Evolutionary conservation across 2,888 invertebrate species (phyloP).

Genomic region (Pyralis farinalis): DNA sequence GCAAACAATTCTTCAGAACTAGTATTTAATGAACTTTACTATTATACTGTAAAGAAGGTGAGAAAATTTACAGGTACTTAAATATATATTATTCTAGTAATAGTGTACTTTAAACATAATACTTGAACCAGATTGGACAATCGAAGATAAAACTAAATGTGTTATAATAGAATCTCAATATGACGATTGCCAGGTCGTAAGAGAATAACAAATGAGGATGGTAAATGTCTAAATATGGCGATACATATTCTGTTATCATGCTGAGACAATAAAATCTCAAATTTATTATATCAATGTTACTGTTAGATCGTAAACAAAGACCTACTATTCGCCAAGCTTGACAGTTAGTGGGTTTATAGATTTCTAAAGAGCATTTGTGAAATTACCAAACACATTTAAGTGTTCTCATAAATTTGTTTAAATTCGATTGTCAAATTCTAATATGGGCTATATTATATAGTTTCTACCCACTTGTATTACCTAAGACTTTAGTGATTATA

Average conservation of each 20-base stretch:
- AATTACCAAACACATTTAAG: background rate
- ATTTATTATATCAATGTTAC: slow-evolving; percentile 7
- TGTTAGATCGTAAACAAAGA: slow-evolving; percentile 8
- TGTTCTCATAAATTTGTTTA: background rate
- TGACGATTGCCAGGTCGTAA: background rate
- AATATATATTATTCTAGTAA: background rate
- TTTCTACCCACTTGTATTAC: background rate
- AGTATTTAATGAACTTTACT: too few species aligned
- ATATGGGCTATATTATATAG: too few species aligned
- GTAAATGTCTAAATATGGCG: slow-evolving; percentile 6
- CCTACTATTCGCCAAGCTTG: slow-evolving; percentile 1
- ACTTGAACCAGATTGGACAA: background rate
- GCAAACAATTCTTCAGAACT: too few species aligned
- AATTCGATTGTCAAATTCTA: background rate
- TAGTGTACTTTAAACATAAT: background rate
- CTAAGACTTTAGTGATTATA: background rate
- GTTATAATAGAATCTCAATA: background rate
- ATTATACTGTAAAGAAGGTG: too few species aligned
- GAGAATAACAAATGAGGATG: slow-evolving; percentile 4
- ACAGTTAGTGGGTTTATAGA: background rate
- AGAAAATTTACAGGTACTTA: too few species aligned
- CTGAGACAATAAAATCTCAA: slow-evolving; percentile 6
- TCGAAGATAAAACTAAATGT: slow-evolving; percentile 1
- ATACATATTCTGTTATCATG: slow-evolving; percentile 9
- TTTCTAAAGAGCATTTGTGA: background rate